Conservation (phyloP, 2,888 invertebrate species). For the Nephrotoma guestfalica region DNA sequence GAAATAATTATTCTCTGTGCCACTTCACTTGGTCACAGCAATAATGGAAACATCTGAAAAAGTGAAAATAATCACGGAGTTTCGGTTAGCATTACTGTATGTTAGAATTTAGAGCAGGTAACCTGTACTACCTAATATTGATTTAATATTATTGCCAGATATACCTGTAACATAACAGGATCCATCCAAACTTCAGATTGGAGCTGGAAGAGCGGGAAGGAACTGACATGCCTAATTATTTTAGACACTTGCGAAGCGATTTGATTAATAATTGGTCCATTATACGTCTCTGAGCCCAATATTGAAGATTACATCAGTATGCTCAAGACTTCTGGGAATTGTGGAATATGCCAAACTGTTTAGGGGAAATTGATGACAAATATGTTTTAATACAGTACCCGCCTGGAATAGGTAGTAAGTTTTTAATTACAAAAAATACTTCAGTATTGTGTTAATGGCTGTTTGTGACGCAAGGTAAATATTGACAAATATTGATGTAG, state of each 20-base stretch:
- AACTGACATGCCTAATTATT: conserved; percentile 6
- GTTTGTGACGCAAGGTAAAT: neutral
- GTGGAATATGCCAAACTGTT: conserved; percentile 16
- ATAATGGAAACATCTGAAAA: too few species aligned
- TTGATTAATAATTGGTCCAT: conserved; percentile 6
- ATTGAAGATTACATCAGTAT: conserved; percentile 1
- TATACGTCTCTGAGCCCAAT: conserved; percentile 6
- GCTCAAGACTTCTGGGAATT: conserved; percentile 6
- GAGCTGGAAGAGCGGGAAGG: conserved; percentile 7
- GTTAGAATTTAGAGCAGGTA: too few species aligned
- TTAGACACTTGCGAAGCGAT: conserved; percentile 8
- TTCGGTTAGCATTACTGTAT: too few species aligned
- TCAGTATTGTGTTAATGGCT: neutral
- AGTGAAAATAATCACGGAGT: too few species aligned
- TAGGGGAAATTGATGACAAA: conserved; percentile 20
- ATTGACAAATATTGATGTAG: neutral
- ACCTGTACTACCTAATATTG: too few species aligned
- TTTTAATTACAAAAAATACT: neutral
- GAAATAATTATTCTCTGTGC: too few species aligned
- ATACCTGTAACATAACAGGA: neutral
- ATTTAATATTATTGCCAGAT: neutral
- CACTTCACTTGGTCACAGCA: too few species aligned
- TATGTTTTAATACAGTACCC: conserved; percentile 17
- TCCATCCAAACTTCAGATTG: neutral
- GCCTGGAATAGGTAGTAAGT: neutral